A percentile compares a stretch with the other conserved stretches of the same genome.
Conservation (phyloP, 2,113 vertebrate species). For the Puffinus mauretanicus region DNA sequence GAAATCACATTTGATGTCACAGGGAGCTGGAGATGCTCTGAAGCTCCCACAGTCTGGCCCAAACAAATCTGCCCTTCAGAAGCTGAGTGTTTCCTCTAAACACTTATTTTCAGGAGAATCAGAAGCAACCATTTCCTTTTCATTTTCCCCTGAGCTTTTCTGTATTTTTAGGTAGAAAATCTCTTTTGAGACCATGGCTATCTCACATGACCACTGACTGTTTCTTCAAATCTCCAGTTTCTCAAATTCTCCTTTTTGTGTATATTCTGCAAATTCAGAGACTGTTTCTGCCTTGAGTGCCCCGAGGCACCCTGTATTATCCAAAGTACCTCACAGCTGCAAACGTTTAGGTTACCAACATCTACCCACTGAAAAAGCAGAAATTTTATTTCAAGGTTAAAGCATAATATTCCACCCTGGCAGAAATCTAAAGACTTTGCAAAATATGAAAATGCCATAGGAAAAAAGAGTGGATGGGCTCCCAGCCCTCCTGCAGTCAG, state of each 20-base stretch:
- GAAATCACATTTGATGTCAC: not conserved
- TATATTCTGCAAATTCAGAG: not conserved
- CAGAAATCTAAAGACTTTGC: not conserved
- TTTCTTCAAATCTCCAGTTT: not conserved
- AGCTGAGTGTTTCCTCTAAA: not conserved
- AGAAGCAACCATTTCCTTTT: not conserved
- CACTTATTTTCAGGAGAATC: not conserved
- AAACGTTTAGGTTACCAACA: not conserved
- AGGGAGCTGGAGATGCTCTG: not conserved
- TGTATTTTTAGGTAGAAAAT: not conserved
- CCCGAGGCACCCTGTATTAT: not conserved
- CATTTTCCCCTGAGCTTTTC: not conserved
- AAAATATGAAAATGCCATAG: not conserved
- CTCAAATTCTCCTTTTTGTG: not conserved
- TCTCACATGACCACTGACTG: not conserved
- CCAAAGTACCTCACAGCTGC: not conserved
- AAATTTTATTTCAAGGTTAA: not conserved
- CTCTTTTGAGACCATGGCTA: not conserved
- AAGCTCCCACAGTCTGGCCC: not conserved
- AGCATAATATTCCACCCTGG: not conserved
- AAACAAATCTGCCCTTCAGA: not conserved
- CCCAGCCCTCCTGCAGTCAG: not conserved
- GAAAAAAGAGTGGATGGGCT: not conserved
- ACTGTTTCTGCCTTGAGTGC: not conserved
- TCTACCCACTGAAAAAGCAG: not conserved